Percentiles rank a stretch among this genome's conserved stretches.
phyloP scores from a whole-genome alignment of 2,797 vertebrate species.

The Ibycter americanus region DNA sequence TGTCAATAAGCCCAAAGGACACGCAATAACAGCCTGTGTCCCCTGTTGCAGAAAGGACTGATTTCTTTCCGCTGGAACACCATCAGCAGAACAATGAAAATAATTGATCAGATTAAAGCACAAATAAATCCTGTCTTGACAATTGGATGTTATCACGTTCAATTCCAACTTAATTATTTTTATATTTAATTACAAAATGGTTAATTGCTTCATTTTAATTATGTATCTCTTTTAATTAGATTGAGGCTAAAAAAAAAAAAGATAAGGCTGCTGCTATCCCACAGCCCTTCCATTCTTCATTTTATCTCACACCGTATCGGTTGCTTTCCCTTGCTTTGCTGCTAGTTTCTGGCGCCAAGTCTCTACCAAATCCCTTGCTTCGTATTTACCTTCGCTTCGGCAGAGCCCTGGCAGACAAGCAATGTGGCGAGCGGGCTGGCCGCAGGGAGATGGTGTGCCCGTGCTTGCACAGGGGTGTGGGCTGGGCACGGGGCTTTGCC shows the following conservation, averaged over 20 bases:
- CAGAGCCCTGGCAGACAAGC: neutral
- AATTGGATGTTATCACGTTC: constrained; percentile 71
- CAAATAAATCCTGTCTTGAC: constrained; percentile 72
- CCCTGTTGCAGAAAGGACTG: neutral
- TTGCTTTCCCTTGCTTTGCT: neutral
- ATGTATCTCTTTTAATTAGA: constrained; percentile 71
- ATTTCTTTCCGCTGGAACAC: constrained; percentile 7
- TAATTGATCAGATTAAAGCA: constrained; percentile 71
- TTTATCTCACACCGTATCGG: neutral
- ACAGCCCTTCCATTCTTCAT: neutral
- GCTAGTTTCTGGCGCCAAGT: neutral
- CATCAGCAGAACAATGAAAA: constrained; percentile 63
- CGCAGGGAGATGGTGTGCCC: accelerated
- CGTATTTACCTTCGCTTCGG: neutral
- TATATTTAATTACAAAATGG: constrained; percentile 76
- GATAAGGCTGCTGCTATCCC: constrained; percentile 22
- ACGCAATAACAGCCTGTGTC: neutral
- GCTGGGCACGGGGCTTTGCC: neutral
- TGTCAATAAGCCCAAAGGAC: neutral
- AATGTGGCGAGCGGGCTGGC: neutral
- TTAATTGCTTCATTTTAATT: constrained; percentile 76
- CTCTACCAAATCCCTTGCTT: neutral
- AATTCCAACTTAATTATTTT: constrained; percentile 78
- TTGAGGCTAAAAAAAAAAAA: constrained; percentile 30
- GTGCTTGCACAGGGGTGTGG: neutral